Percentiles rank a stretch among this genome's conserved stretches.
Conservation (phyloP, 2,113 vertebrate genomes). For the Osmerus mordax region DNA sequence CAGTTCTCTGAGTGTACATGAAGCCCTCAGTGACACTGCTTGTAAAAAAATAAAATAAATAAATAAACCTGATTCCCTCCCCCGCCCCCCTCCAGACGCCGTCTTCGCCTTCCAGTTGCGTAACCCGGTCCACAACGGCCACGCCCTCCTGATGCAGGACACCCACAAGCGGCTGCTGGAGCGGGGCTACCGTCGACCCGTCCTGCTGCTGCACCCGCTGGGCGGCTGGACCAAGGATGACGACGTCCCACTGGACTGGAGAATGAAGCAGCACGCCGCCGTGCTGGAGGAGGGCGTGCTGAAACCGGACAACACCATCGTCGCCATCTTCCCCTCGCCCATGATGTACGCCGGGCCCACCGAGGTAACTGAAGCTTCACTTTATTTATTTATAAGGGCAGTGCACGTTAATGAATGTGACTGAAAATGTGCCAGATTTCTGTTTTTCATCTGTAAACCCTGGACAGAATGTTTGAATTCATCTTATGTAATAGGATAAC, state of each 20-base stretch:
- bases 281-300: slow-evolving; percentile 92
- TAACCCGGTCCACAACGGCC: slow-evolving; percentile 96
- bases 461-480: too few relatives aligned
- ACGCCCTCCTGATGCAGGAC: slow-evolving; percentile 95
- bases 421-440: too few relatives aligned
- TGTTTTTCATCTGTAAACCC: too few relatives aligned
- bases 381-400: too few relatives aligned
- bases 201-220: slow-evolving; percentile 91
- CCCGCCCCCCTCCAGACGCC: slow-evolving; percentile 73
- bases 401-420: too few relatives aligned
- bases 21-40: too few relatives aligned
- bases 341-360: slow-evolving; percentile 99
- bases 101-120: slow-evolving; percentile 97
- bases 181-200: slow-evolving; percentile 89
- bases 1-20: too few relatives aligned
- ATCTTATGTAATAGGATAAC: too few relatives aligned
- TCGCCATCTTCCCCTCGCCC: slow-evolving; percentile 97
- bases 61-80: too few relatives aligned
- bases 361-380: slow-evolving; percentile 75
- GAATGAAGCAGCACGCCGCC: slow-evolving; percentile 94
- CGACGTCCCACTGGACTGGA: slow-evolving; percentile 91
- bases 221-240: slow-evolving; percentile 99
- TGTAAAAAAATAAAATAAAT: too few relatives aligned
- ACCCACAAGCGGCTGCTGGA: slow-evolving; percentile 89
- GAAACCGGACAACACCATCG: slow-evolving; percentile 85